Evolutionary conservation across 2,888 invertebrate genomes (phyloP), one percentile per base, ranked within the genome.

Genomic region (Cataglyphis altisquamis): DNA sequence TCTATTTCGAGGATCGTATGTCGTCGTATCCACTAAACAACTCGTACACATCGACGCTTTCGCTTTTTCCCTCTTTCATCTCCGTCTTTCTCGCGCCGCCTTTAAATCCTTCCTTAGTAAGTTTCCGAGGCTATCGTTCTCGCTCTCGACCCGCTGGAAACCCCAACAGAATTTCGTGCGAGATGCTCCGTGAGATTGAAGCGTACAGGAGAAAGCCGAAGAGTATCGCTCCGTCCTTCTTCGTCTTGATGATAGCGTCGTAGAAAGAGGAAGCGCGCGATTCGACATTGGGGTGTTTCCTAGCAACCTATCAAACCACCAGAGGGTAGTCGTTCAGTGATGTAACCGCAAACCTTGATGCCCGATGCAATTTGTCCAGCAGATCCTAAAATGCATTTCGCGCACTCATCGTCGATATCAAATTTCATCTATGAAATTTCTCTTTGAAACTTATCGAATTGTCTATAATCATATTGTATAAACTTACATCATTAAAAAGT

Each of bases 251-350:
- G 45, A 75, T 74, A 81, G 48, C 62, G 73, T 78, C 80, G 86
- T 85, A 87, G 89, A 89, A 91, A 89, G 90, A 89, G 91, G 90
- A 90, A 88, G 88, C 87, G 82, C 87, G 87, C 91, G 91, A 91
- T 92, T 92, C 90, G 90, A 91, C 89, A 92, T 89, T 90, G 90
- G 94, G 94, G 94, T 93, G 94, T 94, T 93, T 94, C 94, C 94
- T 94, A 94, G 94, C 94, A 94, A 94, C 94, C 92, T 92, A 92
- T 89, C 90, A 91, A 93, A 93, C 91, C 90, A 91, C 93, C 90
- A 87, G 90, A 92, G 93, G 93, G 92, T 93, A 89, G 91, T 88
- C 86, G 83, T 68, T 81, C 93, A 92, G 91, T 90, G 88, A 89
- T 90, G 92, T 91, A 92, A 86, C 88, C 83, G 84, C 80, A 68